A percentile compares a stretch with the other conserved stretches of the same genome.
Evolutionary conservation across 2,888 invertebrate genomes (phyloP).

Genomic region (Dasypogon diadema): DNA sequence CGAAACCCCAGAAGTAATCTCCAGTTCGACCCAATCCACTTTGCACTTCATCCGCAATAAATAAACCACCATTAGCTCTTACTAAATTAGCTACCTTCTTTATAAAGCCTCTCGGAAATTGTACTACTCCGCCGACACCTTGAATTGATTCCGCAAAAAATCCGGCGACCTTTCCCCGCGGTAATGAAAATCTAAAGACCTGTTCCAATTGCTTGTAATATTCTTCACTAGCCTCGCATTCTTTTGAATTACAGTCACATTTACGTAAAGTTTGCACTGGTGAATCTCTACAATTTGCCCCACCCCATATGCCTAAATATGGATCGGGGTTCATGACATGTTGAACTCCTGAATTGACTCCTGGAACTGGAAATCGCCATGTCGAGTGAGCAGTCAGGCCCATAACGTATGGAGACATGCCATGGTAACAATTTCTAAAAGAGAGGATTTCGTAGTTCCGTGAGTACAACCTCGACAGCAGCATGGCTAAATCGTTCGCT

Average conservation of each 20-base stretch:
- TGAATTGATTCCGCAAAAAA: constrained; percentile 97
- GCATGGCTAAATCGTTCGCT: constrained; percentile 93
- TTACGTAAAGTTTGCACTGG: constrained; percentile 78
- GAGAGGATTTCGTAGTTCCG: constrained; percentile 87
- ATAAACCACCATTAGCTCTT: constrained; percentile 85
- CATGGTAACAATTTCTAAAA: constrained; percentile 92
- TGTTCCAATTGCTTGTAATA: constrained; percentile 83
- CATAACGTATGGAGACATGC: constrained; percentile 87
- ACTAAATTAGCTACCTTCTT: constrained; percentile 84
- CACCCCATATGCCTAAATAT: constrained; percentile 92
- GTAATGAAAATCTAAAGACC: constrained; percentile 81
- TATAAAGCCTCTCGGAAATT: constrained; percentile 90
- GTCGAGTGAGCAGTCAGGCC: constrained; percentile 83
- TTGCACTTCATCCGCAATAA: constrained; percentile 95
- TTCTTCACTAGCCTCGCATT: constrained; percentile 80
- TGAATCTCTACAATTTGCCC: constrained; percentile 88
- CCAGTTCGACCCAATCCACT: constrained; percentile 97
- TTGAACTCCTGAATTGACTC: constrained; percentile 78
- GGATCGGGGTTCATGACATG: constrained; percentile 95
- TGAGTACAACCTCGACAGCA: constrained; percentile 89
- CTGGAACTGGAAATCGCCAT: constrained; percentile 83
- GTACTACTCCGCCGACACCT: constrained; percentile 94
- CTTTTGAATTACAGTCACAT: constrained; percentile 74
- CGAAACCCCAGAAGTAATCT: constrained; percentile 96
- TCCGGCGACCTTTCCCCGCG: constrained; percentile 84